These are phyloP conservation scores for Hemicrepidius hirtus DNA, from an alignment of 2,888 invertebrate species.

Conservation along the genomic window DNA sequence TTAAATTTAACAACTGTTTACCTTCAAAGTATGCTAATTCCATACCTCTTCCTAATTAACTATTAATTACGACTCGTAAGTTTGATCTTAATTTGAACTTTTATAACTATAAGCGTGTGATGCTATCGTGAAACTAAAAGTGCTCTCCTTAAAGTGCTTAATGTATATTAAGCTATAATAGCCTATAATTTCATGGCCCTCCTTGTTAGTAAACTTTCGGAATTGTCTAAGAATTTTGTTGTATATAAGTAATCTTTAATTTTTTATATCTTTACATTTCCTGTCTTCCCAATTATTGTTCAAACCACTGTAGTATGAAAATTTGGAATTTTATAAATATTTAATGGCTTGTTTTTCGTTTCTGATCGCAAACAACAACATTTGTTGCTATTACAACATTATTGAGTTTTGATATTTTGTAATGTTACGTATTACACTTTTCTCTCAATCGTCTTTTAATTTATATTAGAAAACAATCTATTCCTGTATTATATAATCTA, in stretches of 20 bases:
- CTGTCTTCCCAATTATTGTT: too few species aligned
- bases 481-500: too few species aligned
- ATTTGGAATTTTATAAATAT: not conserved
- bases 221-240: conserved; percentile 9
- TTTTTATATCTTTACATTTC: not conserved
- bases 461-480: too few species aligned
- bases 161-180: conserved; percentile 5
- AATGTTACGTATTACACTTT: too few species aligned
- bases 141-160: conserved; percentile 12
- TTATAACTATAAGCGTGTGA: conserved; percentile 25
- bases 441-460: too few species aligned
- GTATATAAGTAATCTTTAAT: not conserved
- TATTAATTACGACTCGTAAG: conserved; percentile 31
- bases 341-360: not conserved
- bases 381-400: too few species aligned
- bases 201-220: not conserved
- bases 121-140: conserved; percentile 22
- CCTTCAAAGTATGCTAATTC: conserved; percentile 51
- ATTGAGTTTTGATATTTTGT: too few species aligned
- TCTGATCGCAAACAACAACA: too few species aligned
- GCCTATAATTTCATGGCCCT: conserved; percentile 14
- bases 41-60: conserved; percentile 45
- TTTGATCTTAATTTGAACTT: conserved; percentile 35
- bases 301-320: too few species aligned
- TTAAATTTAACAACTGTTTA: conserved; percentile 43